Conservation (phyloP, 2,888 invertebrate genomes). For the Rhagonycha fulva region DNA sequence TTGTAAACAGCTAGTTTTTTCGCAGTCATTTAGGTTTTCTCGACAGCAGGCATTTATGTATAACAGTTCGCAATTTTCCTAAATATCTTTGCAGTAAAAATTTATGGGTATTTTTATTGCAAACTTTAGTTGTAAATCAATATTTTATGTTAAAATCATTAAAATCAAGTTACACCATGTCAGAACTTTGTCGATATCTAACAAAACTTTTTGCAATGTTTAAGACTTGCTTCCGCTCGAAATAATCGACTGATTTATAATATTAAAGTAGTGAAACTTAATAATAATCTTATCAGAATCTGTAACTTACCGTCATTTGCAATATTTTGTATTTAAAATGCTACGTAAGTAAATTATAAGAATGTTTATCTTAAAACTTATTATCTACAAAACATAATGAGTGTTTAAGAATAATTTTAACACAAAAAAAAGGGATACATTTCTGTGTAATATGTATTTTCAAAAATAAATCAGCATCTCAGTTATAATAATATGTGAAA, state of each 20-base stretch:
- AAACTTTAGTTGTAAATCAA: background rate
- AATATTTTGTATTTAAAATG: background rate
- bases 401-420: too few relatives aligned
- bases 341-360: too few relatives aligned
- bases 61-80: too few relatives aligned
- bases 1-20: too few relatives aligned
- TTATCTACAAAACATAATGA: too few relatives aligned
- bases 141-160: background rate
- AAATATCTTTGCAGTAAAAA: background rate
- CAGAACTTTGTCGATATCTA: background rate
- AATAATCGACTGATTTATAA: background rate
- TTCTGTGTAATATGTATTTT: too few relatives aligned
- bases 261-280: background rate
- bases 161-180: background rate
- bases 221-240: background rate
- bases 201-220: background rate
- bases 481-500: too few relatives aligned
- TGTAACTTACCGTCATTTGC: background rate
- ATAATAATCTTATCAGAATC: background rate
- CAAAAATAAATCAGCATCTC: too few relatives aligned
- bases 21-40: too few relatives aligned
- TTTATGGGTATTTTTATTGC: background rate
- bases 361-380: too few relatives aligned
- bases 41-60: too few relatives aligned
- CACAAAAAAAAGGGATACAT: too few relatives aligned